These are phyloP conservation scores for Naja naja DNA, from an alignment of 2,113 vertebrate genomes.

Conservation along the genomic window DNA sequence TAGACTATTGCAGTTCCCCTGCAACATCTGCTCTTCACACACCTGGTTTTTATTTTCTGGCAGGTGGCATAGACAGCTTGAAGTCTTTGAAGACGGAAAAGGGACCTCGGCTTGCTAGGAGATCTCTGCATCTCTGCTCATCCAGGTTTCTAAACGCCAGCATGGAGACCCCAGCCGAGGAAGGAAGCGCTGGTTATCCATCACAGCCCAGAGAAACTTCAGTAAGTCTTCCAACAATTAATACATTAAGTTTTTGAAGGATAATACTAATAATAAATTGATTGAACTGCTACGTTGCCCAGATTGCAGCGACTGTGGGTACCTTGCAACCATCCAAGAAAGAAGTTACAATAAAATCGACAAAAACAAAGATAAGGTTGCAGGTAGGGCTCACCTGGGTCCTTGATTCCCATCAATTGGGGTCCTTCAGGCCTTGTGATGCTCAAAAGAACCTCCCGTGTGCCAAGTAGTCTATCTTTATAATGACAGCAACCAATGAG, in stretches of 20 bases:
- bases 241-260: not conserved
- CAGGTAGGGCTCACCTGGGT: not conserved
- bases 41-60: not conserved
- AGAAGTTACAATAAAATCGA: not conserved
- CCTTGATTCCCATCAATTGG: not conserved
- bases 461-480: not conserved
- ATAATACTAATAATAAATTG: not conserved
- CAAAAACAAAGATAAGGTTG: not conserved
- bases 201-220: conserved; percentile 57
- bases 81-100: not conserved
- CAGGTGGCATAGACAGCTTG: not conserved
- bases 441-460: not conserved
- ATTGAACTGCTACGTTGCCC: too few relatives aligned
- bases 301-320: not conserved
- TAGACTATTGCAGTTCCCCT: not conserved
- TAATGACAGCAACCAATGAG: not conserved
- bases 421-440: not conserved
- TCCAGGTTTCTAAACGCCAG: conserved; percentile 22
- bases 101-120: not conserved
- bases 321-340: not conserved
- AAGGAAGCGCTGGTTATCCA: conserved; percentile 19
- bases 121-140: not conserved
- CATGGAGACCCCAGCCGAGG: conserved; percentile 54
- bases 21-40: not conserved
- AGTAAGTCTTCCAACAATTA: conserved; percentile 57